Evolutionary conservation across 2,888 invertebrate genomes (phyloP).

Genomic region (Campoplex nolae): DNA sequence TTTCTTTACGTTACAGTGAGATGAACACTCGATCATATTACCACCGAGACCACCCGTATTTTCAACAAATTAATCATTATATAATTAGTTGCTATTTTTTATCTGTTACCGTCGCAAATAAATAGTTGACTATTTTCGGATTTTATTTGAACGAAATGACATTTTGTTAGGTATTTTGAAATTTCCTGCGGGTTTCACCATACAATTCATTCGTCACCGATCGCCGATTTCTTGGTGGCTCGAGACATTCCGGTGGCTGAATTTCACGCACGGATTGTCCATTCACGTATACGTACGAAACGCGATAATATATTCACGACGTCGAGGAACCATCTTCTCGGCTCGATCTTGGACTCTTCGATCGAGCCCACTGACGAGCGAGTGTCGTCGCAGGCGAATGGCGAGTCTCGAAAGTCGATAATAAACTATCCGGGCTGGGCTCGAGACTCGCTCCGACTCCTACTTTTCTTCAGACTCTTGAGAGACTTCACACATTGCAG

Average conservation of each 20-base stretch:
- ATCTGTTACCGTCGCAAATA: not conserved
- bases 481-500: conserved; percentile 10
- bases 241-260: not conserved
- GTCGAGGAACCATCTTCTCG: conserved; percentile 31
- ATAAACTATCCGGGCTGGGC: conserved; percentile 60
- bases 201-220: not conserved
- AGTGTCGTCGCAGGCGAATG: conserved; percentile 55
- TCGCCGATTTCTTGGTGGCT: not conserved
- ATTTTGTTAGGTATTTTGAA: no score
- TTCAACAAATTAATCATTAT: not conserved
- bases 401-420: conserved; percentile 43
- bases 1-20: not conserved
- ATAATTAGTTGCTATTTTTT: not conserved
- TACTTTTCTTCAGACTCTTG: conserved; percentile 32
- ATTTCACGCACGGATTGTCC: conserved; percentile 2
- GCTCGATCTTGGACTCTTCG: not conserved
- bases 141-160: not conserved
- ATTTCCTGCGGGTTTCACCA: not conserved
- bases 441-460: conserved; percentile 3
- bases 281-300: not conserved
- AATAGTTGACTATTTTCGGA: not conserved
- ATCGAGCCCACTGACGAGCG: conserved; percentile 46
- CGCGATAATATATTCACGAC: conserved; percentile 18
- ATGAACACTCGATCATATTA: not conserved
- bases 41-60: not conserved